phyloP scores from a whole-genome alignment of 2,797 vertebrate genomes.

The Moxostoma hubbsi region DNA sequence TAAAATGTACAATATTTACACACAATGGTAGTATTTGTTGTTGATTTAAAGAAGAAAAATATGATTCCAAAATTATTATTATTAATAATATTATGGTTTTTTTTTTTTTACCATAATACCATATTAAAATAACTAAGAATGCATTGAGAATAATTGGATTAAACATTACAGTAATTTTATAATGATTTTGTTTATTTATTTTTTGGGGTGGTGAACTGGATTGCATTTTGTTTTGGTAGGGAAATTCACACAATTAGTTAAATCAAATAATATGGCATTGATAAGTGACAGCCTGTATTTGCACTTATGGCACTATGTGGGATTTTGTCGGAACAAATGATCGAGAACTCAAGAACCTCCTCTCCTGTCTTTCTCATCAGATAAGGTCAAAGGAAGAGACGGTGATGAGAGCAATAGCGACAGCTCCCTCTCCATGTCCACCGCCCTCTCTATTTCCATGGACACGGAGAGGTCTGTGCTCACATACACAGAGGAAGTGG shows the following conservation, averaged over 20 bases:
- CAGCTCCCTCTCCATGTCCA: constrained; percentile 71
- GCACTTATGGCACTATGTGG: not conserved
- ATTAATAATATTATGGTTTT: too few species aligned
- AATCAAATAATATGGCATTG: constrained; percentile 16
- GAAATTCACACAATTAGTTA: constrained; percentile 23
- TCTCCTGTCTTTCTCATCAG: constrained; percentile 59
- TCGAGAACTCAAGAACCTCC: not conserved
- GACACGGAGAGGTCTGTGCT: constrained; percentile 79
- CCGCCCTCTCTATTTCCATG: constrained; percentile 67
- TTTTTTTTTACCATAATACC: too few species aligned
- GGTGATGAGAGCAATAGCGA: constrained; percentile 77
- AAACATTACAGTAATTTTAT: too few species aligned
- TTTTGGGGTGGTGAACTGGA: constrained; percentile 2
- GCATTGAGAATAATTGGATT: too few species aligned
- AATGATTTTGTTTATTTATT: not conserved
- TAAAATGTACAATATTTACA: too few species aligned
- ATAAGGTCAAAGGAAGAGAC: constrained; percentile 82
- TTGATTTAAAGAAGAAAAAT: too few species aligned
- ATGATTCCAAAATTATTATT: too few species aligned
- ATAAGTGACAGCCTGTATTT: constrained; percentile 16
- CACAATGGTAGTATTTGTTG: too few species aligned
- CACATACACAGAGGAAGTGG: constrained; percentile 74
- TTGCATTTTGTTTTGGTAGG: not conserved
- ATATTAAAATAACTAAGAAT: too few species aligned
- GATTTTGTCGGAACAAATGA: not conserved